phyloP scores from a whole-genome alignment of 2,113 vertebrate species.

The Leptobrachium leishanense region DNA sequence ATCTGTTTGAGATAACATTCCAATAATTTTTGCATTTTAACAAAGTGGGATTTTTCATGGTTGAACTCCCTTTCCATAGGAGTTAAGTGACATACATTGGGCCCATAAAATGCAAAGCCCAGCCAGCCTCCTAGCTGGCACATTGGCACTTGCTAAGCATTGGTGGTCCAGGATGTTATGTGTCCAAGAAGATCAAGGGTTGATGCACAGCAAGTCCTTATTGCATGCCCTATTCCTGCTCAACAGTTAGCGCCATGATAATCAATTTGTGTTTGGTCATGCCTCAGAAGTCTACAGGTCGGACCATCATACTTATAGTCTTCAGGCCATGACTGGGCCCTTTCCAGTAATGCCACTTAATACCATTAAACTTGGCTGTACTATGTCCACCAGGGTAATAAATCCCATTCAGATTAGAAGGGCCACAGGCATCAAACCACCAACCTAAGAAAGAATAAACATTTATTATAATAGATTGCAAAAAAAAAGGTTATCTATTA shows the following conservation, averaged over 20 bases:
- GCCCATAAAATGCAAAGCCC: too few relatives aligned
- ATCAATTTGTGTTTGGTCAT: not conserved
- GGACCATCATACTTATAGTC: constrained; percentile 73
- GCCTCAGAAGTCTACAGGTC: constrained; percentile 69
- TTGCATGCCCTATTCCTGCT: not conserved
- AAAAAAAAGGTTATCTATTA: too few relatives aligned
- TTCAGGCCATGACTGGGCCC: constrained; percentile 67
- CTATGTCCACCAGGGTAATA: constrained; percentile 69
- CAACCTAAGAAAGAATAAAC: constrained; percentile 65
- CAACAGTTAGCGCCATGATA: not conserved
- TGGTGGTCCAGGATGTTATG: not conserved
- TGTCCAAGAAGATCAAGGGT: not conserved
- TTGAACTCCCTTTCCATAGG: too few relatives aligned
- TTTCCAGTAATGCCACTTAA: constrained; percentile 86
- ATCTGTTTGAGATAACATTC: too few relatives aligned
- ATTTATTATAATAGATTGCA: not conserved
- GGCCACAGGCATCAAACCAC: constrained; percentile 83
- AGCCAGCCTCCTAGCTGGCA: too few relatives aligned
- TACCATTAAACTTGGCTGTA: constrained; percentile 72
- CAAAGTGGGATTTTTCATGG: too few relatives aligned
- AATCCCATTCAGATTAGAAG: constrained; percentile 79
- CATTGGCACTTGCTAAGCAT: not conserved
- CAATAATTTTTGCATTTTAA: too few relatives aligned
- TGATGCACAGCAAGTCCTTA: not conserved
- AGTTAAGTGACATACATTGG: too few relatives aligned